Percentiles rank a stretch among this genome's conserved stretches.
Conservation (phyloP, 1,140 invertebrate genomes). For the Ostrea denselamellosa region DNA sequence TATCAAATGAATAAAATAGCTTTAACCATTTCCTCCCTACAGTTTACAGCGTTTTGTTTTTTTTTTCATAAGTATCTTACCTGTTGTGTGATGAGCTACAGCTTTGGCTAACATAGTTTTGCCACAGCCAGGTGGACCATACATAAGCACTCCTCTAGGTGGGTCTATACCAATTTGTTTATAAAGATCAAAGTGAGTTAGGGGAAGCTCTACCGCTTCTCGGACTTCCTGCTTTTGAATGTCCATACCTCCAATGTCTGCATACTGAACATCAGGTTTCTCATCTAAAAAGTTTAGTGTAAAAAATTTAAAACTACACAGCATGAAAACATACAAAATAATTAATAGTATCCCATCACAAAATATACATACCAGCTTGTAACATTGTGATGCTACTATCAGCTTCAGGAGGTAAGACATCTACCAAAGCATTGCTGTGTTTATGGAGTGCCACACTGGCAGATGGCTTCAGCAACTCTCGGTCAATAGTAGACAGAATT, state of each 20-base stretch:
- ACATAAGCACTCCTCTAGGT: conserved; percentile 98
- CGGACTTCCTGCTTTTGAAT: conserved; percentile 99
- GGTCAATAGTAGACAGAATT: conserved; percentile 95
- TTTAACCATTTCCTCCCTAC: too few relatives aligned
- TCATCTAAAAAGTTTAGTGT: conserved; percentile 86
- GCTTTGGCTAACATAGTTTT: conserved; percentile 99
- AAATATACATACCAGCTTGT: conserved; percentile 85
- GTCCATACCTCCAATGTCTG: conserved; percentile 99
- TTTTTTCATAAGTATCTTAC: not conserved
- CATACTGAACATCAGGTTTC: conserved; percentile 98
- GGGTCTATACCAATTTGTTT: conserved; percentile 96
- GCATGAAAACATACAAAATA: not conserved
- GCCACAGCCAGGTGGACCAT: conserved; percentile 90
- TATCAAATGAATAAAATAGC: too few relatives aligned
- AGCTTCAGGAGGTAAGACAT: conserved; percentile 98
- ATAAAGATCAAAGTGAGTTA: conserved; percentile 99
- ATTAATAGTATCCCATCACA: not conserved
- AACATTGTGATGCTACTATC: conserved; percentile 98
- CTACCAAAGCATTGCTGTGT: conserved; percentile 98
- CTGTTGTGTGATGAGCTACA: conserved; percentile 97
- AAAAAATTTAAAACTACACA: not conserved
- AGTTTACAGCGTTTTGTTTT: too few relatives aligned
- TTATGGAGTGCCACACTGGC: conserved; percentile 98
- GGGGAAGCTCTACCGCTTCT: conserved; percentile 98
- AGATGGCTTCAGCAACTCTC: conserved; percentile 96